Evolutionary conservation across 2,113 vertebrate genomes (phyloP).

Genomic region (Prochilodus magdalenae): DNA sequence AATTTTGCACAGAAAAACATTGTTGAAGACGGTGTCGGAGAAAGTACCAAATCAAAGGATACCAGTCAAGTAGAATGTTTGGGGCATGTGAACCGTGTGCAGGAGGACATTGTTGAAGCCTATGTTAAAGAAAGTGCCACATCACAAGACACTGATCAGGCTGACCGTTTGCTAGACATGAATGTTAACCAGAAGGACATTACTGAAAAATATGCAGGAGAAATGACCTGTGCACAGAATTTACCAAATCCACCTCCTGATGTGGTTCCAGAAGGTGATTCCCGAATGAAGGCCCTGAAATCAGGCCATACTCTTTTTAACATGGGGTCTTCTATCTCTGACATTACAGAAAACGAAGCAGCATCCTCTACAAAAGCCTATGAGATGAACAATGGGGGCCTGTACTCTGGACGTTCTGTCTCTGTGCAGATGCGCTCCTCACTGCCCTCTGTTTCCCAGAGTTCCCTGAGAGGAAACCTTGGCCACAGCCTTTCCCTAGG

Average conservation of each 20-base stretch:
- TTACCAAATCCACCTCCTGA: neutral
- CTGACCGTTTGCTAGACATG: slow-evolving; percentile 24
- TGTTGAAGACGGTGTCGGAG: neutral
- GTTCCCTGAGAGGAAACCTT: slow-evolving; percentile 59
- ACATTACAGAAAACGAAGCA: neutral
- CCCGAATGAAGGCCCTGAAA: slow-evolving; percentile 13
- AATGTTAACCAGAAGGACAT: neutral
- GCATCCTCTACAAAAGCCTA: neutral
- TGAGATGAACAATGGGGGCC: neutral
- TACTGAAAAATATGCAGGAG: neutral
- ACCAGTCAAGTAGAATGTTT: slow-evolving; percentile 20
- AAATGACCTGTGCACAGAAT: neutral
- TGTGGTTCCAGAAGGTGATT: neutral
- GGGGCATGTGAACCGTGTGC: neutral
- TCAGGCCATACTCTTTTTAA: slow-evolving; percentile 11
- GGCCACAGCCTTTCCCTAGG: slow-evolving; percentile 45
- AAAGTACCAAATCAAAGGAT: neutral
- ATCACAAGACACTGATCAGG: neutral
- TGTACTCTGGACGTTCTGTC: slow-evolving; percentile 41
- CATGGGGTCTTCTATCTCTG: neutral
- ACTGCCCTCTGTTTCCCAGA: slow-evolving; percentile 61
- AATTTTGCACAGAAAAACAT: neutral
- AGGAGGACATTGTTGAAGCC: neutral
- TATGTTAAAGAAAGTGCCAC: neutral
- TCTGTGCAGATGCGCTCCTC: slow-evolving; percentile 58